phyloP scores from a whole-genome alignment of 1,140 invertebrate species.

The Drosophila littoralis region DNA sequence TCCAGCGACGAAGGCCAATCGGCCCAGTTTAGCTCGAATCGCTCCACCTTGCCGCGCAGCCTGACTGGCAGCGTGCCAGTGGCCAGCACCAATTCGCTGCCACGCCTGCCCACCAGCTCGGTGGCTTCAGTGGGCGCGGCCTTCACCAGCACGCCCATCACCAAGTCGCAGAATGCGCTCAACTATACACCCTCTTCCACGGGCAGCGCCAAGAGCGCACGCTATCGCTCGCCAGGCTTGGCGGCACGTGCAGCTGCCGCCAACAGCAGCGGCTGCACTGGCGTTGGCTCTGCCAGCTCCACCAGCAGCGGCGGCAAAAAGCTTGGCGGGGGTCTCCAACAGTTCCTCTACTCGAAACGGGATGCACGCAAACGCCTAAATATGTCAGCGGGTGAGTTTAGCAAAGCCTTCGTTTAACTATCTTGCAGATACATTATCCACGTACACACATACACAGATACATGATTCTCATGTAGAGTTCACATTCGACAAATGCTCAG shows the following conservation, averaged over 20 bases:
- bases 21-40: slow-evolving; percentile 84
- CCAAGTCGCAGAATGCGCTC: slow-evolving; percentile 89
- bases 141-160: slow-evolving; percentile 86
- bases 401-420: slow-evolving; percentile 14
- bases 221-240: slow-evolving; percentile 93
- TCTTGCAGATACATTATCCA: background rate
- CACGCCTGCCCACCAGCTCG: slow-evolving; percentile 87
- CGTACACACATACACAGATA: background rate
- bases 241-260: slow-evolving; percentile 74
- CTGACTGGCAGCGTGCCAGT: slow-evolving; percentile 86
- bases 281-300: slow-evolving; percentile 71
- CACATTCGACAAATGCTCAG: background rate
- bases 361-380: slow-evolving; percentile 86
- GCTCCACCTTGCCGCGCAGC: slow-evolving; percentile 88
- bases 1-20: slow-evolving; percentile 86
- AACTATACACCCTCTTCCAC: slow-evolving; percentile 85
- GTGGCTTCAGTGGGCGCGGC: slow-evolving; percentile 71
- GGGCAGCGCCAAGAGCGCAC: slow-evolving; percentile 91
- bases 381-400: slow-evolving; percentile 85
- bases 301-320: slow-evolving; percentile 86
- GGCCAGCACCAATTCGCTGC: slow-evolving; percentile 90
- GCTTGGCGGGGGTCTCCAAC: slow-evolving; percentile 89
- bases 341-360: slow-evolving; percentile 85
- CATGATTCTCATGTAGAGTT: background rate
- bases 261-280: slow-evolving; percentile 56